Evolutionary conservation across 2,797 vertebrate genomes (phyloP), one percentile per base, ranked within the genome.

Genomic region (Tamandua tetradactyla): DNA sequence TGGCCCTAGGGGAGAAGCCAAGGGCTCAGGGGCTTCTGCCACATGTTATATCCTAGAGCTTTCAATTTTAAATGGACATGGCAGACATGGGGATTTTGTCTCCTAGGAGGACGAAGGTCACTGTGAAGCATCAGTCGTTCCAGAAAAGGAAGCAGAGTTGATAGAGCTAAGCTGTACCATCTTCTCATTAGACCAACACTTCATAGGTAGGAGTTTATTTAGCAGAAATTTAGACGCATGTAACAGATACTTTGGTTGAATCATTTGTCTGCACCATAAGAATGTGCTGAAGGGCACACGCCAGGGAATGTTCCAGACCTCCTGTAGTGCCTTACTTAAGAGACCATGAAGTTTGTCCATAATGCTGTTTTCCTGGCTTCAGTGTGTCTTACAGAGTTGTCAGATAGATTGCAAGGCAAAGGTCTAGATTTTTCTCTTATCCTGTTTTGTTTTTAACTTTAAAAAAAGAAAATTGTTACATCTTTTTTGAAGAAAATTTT

Each of bases 101-200:
- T 94, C 76, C 47, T 80, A 72, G 52, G 71, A 94, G 9, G 66
- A 89, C 37, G 84, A 79, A 14, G 68, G 82, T 91, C 57, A 69
- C 18, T 40, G 27, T 1, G 3, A 72, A n/a, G 25, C 40, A 57
- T 81, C 4, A 47, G 35, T 64, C 66, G 40, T 20, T 61, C 75
- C 57, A 75, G 40, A 81, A 96, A 91, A 96, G 83, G 47, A 94
- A 91, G 74, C n/a, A 17, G 22, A 75, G 57, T 88, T 12, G 75
- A n/a, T 71, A 4, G 64, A 87, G 81, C 44, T 94, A 89, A 94
- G 44, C 42, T 40, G 1, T 87, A 25, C 62, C 18, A 32, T 25
- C 71, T 61, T 25, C 61, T 93, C n/a, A 32, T 89, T 75, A 96
- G 40, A 87, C 49, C 35, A 91, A 32, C 4, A 20, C 7, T 47